These are phyloP conservation scores for Mustela lutreola DNA, from an alignment of 2,113 vertebrate species.

Conservation along the genomic window DNA sequence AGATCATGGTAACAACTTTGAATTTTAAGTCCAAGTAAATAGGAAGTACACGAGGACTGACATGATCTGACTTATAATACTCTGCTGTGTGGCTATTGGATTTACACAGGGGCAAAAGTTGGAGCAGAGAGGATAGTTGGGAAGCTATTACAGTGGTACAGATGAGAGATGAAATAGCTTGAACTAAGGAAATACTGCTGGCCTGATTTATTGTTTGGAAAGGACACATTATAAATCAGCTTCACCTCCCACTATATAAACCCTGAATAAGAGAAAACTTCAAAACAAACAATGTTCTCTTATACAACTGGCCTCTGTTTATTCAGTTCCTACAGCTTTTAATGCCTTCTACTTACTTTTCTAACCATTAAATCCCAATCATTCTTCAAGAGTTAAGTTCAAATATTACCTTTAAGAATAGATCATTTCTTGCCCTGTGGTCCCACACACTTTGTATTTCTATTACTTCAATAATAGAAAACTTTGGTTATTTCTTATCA, in stretches of 20 bases:
- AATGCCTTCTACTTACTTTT: not conserved
- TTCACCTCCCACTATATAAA: not conserved
- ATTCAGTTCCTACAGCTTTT: not conserved
- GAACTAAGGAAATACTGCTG: not conserved
- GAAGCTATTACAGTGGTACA: not conserved
- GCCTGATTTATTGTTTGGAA: not conserved
- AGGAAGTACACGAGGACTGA: not conserved
- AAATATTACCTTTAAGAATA: slow-evolving; percentile 1
- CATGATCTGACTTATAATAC: not conserved
- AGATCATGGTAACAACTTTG: not conserved
- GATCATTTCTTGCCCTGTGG: not conserved
- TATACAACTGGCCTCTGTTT: not conserved
- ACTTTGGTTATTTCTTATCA: not conserved
- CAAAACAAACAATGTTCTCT: not conserved
- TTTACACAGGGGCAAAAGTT: not conserved
- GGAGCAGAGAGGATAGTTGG: not conserved
- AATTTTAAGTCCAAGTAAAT: not conserved
- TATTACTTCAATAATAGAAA: not conserved
- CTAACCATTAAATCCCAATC: not conserved
- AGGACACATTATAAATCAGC: not conserved
- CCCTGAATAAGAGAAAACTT: not conserved
- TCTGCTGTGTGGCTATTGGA: not conserved
- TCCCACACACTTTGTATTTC: not conserved
- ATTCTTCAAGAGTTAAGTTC: slow-evolving; percentile 2
- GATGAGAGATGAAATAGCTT: not conserved